Evolutionary conservation across 2,113 vertebrate genomes (phyloP).

Genomic region (Salvelinus namaycush): DNA sequence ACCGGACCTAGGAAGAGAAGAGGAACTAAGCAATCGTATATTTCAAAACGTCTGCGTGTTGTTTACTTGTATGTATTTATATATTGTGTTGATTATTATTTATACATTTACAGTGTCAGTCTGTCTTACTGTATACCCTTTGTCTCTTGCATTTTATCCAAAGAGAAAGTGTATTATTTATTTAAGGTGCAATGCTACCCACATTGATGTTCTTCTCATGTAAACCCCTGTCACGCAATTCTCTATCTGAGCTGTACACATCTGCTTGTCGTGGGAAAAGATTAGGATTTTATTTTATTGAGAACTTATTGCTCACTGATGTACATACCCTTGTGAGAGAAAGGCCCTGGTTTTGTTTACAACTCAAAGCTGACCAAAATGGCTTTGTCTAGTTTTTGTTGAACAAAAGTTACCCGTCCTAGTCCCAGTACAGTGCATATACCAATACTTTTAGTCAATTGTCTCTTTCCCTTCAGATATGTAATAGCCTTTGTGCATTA

Average conservation of each 20-base stretch:
- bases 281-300: conserved; percentile 36
- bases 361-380: conserved; percentile 81
- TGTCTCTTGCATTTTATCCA: conserved; percentile 68
- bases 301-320: neutral
- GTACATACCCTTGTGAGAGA: conserved; percentile 47
- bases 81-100: conserved; percentile 87
- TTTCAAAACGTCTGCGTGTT: conserved; percentile 78
- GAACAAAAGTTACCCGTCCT: neutral
- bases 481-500: neutral
- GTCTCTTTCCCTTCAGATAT: neutral
- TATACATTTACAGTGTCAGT: conserved; percentile 88
- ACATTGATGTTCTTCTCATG: conserved; percentile 47
- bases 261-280: conserved; percentile 60
- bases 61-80: conserved; percentile 85
- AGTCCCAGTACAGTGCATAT: neutral
- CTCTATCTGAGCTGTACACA: conserved; percentile 70
- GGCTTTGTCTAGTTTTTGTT: conserved; percentile 28
- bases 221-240: conserved; percentile 79
- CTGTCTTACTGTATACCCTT: conserved; percentile 75
- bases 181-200: conserved; percentile 84
- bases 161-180: conserved; percentile 89
- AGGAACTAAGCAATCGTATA: conserved; percentile 77
- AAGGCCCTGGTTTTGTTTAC: conserved; percentile 83
- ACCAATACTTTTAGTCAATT: neutral
- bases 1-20: conserved; percentile 40